These are phyloP conservation scores for Grapholita molesta DNA, from an alignment of 1,140 invertebrate genomes.

Conservation along the genomic window DNA sequence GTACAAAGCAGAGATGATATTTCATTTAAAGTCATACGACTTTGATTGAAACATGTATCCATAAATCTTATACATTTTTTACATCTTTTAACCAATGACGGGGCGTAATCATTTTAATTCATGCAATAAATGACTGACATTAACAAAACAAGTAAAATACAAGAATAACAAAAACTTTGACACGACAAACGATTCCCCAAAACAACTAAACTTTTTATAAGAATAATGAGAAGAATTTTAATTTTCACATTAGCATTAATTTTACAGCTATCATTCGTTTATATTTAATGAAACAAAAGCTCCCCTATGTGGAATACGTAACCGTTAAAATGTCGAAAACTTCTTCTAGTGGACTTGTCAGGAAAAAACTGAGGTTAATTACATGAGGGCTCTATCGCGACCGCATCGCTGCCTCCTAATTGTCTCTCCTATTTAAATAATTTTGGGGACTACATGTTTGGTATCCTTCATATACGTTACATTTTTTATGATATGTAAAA, in stretches of 20 bases:
- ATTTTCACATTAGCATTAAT: constrained; percentile 30
- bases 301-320: constrained; percentile 29
- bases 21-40: too few species aligned
- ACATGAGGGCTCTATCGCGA: constrained; percentile 49
- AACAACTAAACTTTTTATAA: neutral
- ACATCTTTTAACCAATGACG: neutral
- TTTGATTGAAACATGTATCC: too few species aligned
- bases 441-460: constrained; percentile 36
- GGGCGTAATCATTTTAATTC: neutral
- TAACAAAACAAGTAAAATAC: neutral
- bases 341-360: constrained; percentile 24
- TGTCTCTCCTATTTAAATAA: constrained; percentile 54
- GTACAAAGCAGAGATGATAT: too few species aligned
- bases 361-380: constrained; percentile 49
- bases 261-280: constrained; percentile 37
- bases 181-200: neutral
- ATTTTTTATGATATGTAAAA: neutral
- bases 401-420: constrained; percentile 37
- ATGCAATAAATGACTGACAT: neutral
- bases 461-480: constrained; percentile 21
- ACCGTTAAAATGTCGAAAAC: constrained; percentile 43
- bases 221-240: neutral
- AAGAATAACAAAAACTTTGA: neutral
- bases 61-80: too few species aligned
- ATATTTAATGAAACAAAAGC: constrained; percentile 30